Evolutionary conservation across 2,113 vertebrate genomes (phyloP).

Genomic region (Anhinga anhinga): DNA sequence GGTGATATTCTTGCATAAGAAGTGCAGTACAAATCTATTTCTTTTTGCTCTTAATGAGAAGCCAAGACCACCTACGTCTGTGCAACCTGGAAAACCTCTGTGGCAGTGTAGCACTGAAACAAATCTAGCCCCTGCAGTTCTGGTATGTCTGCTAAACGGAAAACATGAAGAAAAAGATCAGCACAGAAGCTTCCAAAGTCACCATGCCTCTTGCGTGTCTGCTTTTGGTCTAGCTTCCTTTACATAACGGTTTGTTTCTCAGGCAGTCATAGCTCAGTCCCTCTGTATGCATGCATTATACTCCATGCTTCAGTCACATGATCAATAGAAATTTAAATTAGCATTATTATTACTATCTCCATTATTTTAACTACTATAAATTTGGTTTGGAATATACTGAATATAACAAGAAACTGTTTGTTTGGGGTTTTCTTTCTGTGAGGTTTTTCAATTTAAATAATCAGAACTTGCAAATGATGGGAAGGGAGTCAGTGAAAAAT

Average conservation of each 20-base stretch:
- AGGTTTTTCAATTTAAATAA: not conserved
- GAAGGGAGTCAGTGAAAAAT: not conserved
- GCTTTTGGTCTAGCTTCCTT: not conserved
- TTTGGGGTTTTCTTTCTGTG: not conserved
- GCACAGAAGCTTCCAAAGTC: not conserved
- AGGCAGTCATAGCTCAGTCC: not conserved
- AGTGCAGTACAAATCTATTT: not conserved
- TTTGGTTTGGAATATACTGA: not conserved
- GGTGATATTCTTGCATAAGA: not conserved
- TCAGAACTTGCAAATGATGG: not conserved
- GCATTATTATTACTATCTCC: not conserved
- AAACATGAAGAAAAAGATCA: not conserved
- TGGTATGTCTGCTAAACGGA: not conserved
- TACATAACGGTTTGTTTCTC: not conserved
- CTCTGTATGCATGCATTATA: not conserved
- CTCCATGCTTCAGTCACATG: not conserved
- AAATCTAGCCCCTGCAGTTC: not conserved
- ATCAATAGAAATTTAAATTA: not conserved
- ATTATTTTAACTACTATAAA: not conserved
- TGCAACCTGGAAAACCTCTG: not conserved
- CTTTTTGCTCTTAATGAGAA: not conserved
- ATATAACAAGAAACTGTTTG: not conserved
- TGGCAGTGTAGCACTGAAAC: not conserved
- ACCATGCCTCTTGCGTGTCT: accelerated
- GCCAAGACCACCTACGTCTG: not conserved